Evolutionary conservation across 2,113 vertebrate genomes (phyloP).

Genomic region (Trematomus loennbergii): DNA sequence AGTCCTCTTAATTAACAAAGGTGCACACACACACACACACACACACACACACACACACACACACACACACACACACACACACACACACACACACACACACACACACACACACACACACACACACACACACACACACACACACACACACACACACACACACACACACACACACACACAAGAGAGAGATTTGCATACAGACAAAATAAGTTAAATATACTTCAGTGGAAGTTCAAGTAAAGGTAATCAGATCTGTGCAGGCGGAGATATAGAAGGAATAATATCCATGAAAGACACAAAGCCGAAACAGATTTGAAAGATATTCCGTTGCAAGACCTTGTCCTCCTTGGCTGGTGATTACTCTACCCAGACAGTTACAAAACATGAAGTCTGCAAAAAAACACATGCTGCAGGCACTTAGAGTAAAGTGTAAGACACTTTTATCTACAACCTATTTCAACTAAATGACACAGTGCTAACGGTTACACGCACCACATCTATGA

Average conservation of each 20-base stretch:
- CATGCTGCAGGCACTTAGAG: neutral
- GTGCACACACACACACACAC: too few relatives aligned
- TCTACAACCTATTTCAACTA: slow-evolving; percentile 19
- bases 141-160: neutral
- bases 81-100: neutral
- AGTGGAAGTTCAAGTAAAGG: slow-evolving; percentile 12
- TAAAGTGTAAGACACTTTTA: neutral
- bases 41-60: too few relatives aligned
- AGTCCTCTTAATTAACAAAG: too few relatives aligned
- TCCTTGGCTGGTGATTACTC: neutral
- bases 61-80: neutral
- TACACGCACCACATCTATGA: neutral
- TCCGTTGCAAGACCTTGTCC: neutral
- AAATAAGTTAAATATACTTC: neutral
- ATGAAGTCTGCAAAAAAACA: neutral
- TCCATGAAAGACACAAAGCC: neutral
- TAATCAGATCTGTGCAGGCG: neutral
- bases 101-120: slow-evolving; percentile 1
- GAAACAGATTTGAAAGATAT: neutral
- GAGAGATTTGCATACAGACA: neutral
- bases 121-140: neutral
- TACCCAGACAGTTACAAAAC: neutral
- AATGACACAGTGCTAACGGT: neutral
- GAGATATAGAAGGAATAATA: slow-evolving; percentile 9
- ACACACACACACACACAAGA: neutral